phyloP scores from a whole-genome alignment of 2,888 invertebrate genomes.

The Philereme transversata region DNA sequence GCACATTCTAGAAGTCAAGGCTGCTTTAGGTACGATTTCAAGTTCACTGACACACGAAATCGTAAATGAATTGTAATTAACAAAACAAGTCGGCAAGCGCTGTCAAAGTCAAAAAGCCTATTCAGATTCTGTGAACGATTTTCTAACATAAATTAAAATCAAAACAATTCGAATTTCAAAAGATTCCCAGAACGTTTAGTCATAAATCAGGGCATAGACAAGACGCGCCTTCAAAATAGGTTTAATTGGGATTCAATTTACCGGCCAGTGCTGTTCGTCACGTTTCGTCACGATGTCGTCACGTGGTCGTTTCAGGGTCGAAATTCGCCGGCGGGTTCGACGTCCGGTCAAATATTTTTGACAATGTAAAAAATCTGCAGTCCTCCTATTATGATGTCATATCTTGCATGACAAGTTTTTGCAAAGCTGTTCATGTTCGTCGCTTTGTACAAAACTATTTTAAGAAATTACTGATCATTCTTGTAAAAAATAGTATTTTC shows the following conservation, averaged over 20 bases:
- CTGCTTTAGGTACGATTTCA: background rate
- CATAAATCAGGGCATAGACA: slow-evolving; percentile 35
- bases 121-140: slow-evolving; percentile 13
- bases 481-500: slow-evolving; percentile 6
- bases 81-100: slow-evolving; percentile 5
- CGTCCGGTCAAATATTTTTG: slow-evolving; percentile 75
- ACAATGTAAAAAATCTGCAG: slow-evolving; percentile 68
- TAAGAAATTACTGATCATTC: background rate
- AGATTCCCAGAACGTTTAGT: slow-evolving; percentile 30
- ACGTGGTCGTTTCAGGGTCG: slow-evolving; percentile 63
- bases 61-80: slow-evolving; percentile 20
- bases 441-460: slow-evolving; percentile 32
- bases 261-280: slow-evolving; percentile 50
- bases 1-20: slow-evolving; percentile 5
- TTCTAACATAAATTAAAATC: slow-evolving; percentile 11
- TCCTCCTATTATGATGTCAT: slow-evolving; percentile 70
- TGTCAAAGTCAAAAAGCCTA: slow-evolving; percentile 10
- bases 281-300: slow-evolving; percentile 60
- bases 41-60: slow-evolving; percentile 25
- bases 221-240: slow-evolving; percentile 32
- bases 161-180: slow-evolving; percentile 27
- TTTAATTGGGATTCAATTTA: slow-evolving; percentile 37
- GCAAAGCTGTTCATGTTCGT: slow-evolving; percentile 51
- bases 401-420: slow-evolving; percentile 54
- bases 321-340: slow-evolving; percentile 64